phyloP scores from a whole-genome alignment of 2,113 vertebrate species.

The Tretioscincus oriximinensis region DNA sequence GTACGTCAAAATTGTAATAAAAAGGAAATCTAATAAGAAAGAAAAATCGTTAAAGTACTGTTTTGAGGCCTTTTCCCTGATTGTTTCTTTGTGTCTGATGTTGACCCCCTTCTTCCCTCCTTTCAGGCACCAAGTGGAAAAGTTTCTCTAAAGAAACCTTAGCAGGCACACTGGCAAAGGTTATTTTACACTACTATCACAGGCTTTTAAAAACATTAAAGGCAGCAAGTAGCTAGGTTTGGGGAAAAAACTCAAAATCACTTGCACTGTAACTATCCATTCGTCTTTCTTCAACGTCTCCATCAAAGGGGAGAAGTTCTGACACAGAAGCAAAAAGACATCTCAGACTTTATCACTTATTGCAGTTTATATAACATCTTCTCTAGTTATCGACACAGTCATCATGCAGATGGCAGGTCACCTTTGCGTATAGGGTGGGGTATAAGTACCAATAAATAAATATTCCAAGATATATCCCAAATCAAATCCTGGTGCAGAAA shows the following conservation, averaged over 20 bases:
- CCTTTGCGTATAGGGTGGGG: too few species aligned
- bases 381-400: not conserved
- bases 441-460: too few species aligned
- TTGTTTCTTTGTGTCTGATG: not conserved
- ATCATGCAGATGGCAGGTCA: not conserved
- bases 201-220: slow-evolving; percentile 2
- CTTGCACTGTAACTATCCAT: not conserved
- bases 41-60: not conserved
- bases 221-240: not conserved
- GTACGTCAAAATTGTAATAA: too few species aligned
- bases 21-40: not conserved
- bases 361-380: not conserved
- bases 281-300: not conserved
- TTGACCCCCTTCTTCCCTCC: not conserved
- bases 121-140: not conserved
- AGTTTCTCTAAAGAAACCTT: not conserved
- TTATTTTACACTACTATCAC: not conserved
- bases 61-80: not conserved
- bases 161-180: not conserved
- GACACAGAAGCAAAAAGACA: not conserved
- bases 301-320: not conserved
- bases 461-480: too few species aligned
- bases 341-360: not conserved
- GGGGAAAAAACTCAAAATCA: not conserved
- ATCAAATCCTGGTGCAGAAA: too few species aligned